Conservation (phyloP, 2,113 vertebrate genomes). For the Neomonachus schauinslandi region DNA sequence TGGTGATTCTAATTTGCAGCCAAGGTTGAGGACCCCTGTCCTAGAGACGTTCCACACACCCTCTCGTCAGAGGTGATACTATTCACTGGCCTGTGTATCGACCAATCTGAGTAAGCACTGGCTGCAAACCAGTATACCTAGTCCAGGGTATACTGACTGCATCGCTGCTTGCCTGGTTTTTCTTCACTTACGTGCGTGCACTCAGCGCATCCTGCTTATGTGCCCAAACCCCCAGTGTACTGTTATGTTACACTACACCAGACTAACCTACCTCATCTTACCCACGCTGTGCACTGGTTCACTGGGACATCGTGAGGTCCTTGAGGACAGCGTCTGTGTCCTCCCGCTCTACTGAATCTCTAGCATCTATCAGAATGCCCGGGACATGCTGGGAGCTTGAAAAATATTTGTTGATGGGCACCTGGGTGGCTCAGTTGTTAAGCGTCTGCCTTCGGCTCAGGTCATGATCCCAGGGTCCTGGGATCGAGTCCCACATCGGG, state of each 20-base stretch:
- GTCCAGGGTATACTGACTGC: not conserved
- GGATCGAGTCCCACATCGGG: too few species aligned
- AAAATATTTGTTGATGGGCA: not conserved
- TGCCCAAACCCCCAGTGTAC: not conserved
- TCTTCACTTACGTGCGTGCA: too few species aligned
- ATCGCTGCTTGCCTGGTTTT: not conserved
- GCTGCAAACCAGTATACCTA: not conserved
- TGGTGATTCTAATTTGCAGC: not conserved
- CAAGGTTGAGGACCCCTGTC: not conserved
- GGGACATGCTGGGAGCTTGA: not conserved
- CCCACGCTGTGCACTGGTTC: too few species aligned
- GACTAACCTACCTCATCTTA: not conserved
- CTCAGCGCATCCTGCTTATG: too few species aligned
- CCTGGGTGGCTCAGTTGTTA: too few species aligned
- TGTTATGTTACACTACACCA: fast-evolving
- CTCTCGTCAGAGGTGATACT: not conserved
- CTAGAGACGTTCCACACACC: not conserved
- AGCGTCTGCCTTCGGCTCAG: too few species aligned
- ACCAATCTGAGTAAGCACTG: not conserved
- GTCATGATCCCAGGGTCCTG: too few species aligned
- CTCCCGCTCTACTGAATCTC: not conserved
- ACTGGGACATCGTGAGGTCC: not conserved
- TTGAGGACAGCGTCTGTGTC: too few species aligned
- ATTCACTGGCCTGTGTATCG: not conserved
- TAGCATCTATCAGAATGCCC: not conserved